Evolutionary conservation across 2,888 invertebrate genomes (phyloP).

Genomic region (Euplexia lucipara): DNA sequence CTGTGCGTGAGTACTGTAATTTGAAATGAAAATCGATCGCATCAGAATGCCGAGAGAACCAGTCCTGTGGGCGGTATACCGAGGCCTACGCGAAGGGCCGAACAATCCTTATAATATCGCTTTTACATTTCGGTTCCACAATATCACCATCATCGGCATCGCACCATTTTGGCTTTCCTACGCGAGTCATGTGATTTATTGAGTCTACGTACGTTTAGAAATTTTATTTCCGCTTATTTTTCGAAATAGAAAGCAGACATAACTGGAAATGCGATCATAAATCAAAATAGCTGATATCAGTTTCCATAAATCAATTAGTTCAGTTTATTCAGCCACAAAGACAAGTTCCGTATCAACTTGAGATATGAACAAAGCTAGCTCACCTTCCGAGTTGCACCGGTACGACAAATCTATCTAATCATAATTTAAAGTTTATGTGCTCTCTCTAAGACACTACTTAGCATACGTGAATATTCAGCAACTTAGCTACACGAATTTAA

Average conservation of each 20-base stretch:
- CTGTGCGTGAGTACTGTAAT: constrained; percentile 78
- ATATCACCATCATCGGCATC: constrained; percentile 56
- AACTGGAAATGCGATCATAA: constrained; percentile 40
- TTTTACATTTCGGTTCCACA: constrained; percentile 76
- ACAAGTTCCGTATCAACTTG: constrained; percentile 35
- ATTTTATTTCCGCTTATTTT: constrained; percentile 43
- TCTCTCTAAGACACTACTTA: constrained; percentile 73
- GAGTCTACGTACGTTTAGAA: constrained; percentile 45
- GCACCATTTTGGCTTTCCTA: constrained; percentile 73
- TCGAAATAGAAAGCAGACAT: constrained; percentile 46
- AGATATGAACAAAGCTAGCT: constrained; percentile 54
- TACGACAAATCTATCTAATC: constrained; percentile 63
- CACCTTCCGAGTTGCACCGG: constrained; percentile 59
- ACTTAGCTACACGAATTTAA: constrained; percentile 74
- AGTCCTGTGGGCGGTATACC: constrained; percentile 83
- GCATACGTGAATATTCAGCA: constrained; percentile 84
- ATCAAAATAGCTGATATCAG: constrained; percentile 32
- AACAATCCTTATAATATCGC: constrained; percentile 75
- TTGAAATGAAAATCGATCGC: constrained; percentile 88
- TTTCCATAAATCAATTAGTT: constrained; percentile 43
- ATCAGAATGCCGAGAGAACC: constrained; percentile 82
- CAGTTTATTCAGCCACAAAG: constrained; percentile 29
- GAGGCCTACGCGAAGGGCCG: constrained; percentile 78
- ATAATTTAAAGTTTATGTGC: constrained; percentile 72
- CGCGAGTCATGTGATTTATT: constrained; percentile 74